phyloP scores from a whole-genome alignment of 2,888 invertebrate genomes.

The Andrena hattorfiana region DNA sequence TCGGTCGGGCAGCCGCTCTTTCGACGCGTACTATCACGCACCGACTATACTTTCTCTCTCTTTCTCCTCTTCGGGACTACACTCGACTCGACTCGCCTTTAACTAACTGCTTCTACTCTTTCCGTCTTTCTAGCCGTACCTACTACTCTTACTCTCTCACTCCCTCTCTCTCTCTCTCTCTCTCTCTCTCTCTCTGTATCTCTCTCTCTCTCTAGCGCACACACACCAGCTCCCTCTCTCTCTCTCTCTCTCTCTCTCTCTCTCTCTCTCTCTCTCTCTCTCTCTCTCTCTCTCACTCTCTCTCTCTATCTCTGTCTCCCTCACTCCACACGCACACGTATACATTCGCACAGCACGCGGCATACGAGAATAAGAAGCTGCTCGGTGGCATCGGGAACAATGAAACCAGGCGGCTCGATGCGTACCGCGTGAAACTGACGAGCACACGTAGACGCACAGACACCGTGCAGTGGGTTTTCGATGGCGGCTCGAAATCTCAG shows the following conservation, averaged over 20 bases:
- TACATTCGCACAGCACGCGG: constrained; percentile 70
- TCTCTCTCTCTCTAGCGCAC: constrained; percentile 7
- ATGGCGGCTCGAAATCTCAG: constrained; percentile 65
- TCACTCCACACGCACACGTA: constrained; percentile 26
- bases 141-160: constrained; percentile 13
- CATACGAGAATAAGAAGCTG: constrained; percentile 53
- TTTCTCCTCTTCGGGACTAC: constrained; percentile 40
- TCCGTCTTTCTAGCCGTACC: constrained; percentile 39
- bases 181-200: not conserved
- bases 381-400: constrained; percentile 19
- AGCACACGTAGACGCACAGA: constrained; percentile 42
- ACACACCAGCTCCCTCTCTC: not conserved
- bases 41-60: constrained; percentile 29
- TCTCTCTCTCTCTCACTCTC: not conserved
- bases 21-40: constrained; percentile 50
- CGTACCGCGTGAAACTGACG: constrained; percentile 45
- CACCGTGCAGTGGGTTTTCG: constrained; percentile 50
- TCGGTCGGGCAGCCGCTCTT: constrained; percentile 52
- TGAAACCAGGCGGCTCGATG: constrained; percentile 25
- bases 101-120: constrained; percentile 37
- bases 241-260: not conserved
- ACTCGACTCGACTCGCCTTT: constrained; percentile 32
- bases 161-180: not conserved
- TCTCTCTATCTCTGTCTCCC: not conserved
- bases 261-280: constrained; percentile 13